A percentile compares a stretch with the other conserved stretches of the same genome.
phyloP scores from a whole-genome alignment of 1,140 invertebrate species.

The Adoxophyes honmai region DNA sequence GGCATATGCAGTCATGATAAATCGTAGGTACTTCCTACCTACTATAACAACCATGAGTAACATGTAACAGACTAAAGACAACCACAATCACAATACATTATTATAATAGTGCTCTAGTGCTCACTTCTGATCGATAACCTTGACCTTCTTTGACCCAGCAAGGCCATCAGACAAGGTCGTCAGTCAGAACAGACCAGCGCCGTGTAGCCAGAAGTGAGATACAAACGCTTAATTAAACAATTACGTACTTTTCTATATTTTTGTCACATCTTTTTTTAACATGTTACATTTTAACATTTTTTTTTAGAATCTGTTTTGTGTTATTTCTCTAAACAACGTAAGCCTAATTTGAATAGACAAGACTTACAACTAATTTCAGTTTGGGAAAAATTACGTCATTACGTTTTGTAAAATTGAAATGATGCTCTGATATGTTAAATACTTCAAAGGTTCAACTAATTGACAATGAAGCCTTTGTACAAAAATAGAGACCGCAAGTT shows the following conservation, averaged over 20 bases:
- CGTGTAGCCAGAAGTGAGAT: no score
- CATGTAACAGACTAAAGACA: conserved; percentile 25
- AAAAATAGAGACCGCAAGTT: conserved; percentile 33
- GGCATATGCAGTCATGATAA: no score
- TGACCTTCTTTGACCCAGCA: neutral
- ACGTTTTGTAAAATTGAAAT: conserved; percentile 17
- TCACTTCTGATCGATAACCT: neutral
- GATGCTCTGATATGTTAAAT: conserved; percentile 30
- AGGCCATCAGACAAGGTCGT: no score
- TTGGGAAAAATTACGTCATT: conserved; percentile 20
- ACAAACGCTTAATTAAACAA: no score
- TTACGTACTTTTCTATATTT: no score
- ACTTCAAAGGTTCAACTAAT: conserved; percentile 26
- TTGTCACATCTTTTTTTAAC: no score
- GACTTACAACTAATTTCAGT: conserved; percentile 21
- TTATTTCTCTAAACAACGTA: no score
- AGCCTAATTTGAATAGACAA: no score
- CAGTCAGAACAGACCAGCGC: no score
- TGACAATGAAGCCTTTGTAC: conserved; percentile 28
- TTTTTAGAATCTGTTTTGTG: no score
- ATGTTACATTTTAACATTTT: no score
- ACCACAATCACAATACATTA: conserved; percentile 3
- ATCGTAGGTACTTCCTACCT: neutral
- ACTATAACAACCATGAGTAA: conserved; percentile 38
- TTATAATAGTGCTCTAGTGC: neutral